phyloP scores from a whole-genome alignment of 92 coral and sea anemone genomes.

The Palythoa grandis region DNA sequence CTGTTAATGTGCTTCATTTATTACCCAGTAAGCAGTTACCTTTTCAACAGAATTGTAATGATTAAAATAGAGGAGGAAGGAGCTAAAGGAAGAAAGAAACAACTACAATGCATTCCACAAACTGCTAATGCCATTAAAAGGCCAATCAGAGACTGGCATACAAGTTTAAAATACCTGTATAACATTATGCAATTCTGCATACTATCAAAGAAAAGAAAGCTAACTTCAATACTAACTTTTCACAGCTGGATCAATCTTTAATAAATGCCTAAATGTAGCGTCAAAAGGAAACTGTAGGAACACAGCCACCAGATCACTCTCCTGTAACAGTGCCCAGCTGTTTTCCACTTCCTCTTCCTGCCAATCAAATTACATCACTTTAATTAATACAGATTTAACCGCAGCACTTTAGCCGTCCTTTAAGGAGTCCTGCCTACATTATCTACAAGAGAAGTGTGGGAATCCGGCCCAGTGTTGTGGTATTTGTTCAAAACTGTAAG shows the following conservation, averaged over 20 bases:
- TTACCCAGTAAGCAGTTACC: too few species aligned
- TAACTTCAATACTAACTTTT: constrained; percentile 45
- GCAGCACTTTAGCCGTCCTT: not conserved
- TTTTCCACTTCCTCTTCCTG: constrained; percentile 95
- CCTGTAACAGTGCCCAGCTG: constrained; percentile 92
- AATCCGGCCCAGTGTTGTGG: too few species aligned
- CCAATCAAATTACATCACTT: not conserved
- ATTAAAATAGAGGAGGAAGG: too few species aligned
- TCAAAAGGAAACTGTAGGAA: constrained; percentile 97
- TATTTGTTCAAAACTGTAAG: too few species aligned
- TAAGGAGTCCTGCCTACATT: not conserved
- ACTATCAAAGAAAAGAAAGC: not conserved
- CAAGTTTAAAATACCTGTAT: too few species aligned
- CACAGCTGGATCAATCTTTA: constrained; percentile 79
- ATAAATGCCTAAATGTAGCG: constrained; percentile 84
- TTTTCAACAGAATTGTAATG: too few species aligned
- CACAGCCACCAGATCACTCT: constrained; percentile 82
- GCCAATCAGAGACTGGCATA: too few species aligned
- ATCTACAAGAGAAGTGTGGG: too few species aligned
- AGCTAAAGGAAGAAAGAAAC: too few species aligned
- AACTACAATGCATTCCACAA: not conserved
- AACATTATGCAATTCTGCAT: not conserved
- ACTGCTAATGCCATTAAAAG: not conserved
- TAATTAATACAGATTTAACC: not conserved
- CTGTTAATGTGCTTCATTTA: too few species aligned